Base-by-base conservation (phyloP, 1,140 invertebrate genomes). In the Samia ricini region DNA sequence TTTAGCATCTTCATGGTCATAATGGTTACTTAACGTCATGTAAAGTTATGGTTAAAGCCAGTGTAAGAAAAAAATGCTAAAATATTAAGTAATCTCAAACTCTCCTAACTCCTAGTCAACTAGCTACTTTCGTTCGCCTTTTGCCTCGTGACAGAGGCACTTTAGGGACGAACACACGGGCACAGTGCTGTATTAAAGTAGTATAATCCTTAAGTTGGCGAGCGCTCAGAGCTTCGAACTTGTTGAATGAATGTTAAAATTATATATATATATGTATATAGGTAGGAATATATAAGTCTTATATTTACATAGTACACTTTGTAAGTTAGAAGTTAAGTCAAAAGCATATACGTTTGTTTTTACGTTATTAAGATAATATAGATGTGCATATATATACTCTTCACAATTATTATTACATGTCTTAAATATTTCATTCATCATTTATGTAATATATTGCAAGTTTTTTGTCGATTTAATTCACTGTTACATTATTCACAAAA, bases 131-230 rank as follows among this genome's bases (percentile, higher is more conserved):
- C 33, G 81, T 81, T 84, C 82, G 85, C 80, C 85, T 86, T 88
- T 85, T 82, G 83, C 73, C 66, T 77, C 79, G 78, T 87, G 86
- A 87, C 87, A 81, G 81, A 72, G 77, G 77, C 87, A 88, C 87
- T 89, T 89, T 82, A 88, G 86, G 86, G 86, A 89, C 80, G 75
- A 70, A 71, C 74, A 82, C 77, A 81, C 74, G 72, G 69, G 64
- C 77, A 72, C 74, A 67, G 61, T 60, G 71, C 71, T 75, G 70
- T 77, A 77, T 79, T 82, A 80, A 78, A 81, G 74, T 73, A 73
- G 69, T 60, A 71, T 77, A 81, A 78, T 81, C 79, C 77, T 69
- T 77, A 83, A 77, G 82, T 73, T 72, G 57, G 56, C 55, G 56
- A 52, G 57, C 56, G 61, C 60, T 56, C 59, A 61, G 49, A 23